Conservation (phyloP, 2,888 invertebrate species). For the Rotaria sp. region DNA sequence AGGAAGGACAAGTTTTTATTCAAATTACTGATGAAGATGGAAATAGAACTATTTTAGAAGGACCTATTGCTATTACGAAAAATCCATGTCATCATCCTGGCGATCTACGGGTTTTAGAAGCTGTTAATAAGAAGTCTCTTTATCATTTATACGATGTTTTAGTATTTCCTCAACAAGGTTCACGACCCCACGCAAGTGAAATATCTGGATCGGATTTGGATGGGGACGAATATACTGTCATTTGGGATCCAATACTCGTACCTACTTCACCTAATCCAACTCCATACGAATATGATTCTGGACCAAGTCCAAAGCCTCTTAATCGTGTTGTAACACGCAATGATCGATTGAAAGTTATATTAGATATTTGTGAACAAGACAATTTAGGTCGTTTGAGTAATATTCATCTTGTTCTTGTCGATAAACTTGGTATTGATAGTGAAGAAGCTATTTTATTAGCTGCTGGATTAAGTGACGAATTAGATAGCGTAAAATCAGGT, state of each 20-base stretch:
- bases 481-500: not conserved
- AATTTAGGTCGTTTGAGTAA: not conserved
- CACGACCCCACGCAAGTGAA: conserved; percentile 32
- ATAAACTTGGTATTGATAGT: not conserved
- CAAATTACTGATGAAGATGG: not conserved
- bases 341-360: not conserved
- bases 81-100: conserved; percentile 14
- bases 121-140: not conserved
- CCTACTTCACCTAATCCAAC: not conserved
- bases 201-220: conserved; percentile 35
- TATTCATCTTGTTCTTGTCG: not conserved
- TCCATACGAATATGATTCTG: not conserved
- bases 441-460: not conserved
- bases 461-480: not conserved
- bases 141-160: not conserved
- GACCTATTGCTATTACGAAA: not conserved
- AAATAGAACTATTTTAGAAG: not conserved
- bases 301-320: not conserved
- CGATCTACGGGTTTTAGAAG: not conserved
- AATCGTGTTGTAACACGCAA: not conserved
- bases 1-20: not conserved
- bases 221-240: conserved; percentile 35
- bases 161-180: not conserved
- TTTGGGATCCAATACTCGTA: conserved; percentile 19
- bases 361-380: not conserved